Evolutionary conservation across 1,140 invertebrate genomes (phyloP).

Genomic region (Pseudomyrmex cubaensis): DNA sequence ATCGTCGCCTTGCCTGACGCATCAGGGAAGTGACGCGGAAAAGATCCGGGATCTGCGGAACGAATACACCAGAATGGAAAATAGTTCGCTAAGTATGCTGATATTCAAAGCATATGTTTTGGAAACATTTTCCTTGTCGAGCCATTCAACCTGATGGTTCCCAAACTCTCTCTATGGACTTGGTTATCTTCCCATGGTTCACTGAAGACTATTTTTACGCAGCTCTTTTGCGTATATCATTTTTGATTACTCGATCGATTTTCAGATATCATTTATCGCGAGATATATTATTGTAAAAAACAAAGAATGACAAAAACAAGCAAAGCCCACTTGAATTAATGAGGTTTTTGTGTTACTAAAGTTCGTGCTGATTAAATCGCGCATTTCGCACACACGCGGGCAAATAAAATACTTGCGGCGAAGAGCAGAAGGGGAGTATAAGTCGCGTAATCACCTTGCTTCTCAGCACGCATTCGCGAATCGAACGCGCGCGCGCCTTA

Average conservation of each 20-base stretch:
- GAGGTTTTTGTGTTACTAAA: not conserved
- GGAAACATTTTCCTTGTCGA: conserved; percentile 56
- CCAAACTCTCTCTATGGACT: not conserved
- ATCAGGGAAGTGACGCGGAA: conserved; percentile 13
- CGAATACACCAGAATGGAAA: conserved; percentile 20
- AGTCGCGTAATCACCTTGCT: conserved; percentile 29
- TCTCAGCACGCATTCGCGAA: conserved; percentile 38
- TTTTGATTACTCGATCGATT: conserved; percentile 55
- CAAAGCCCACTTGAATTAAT: no score
- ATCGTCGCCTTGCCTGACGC: conserved; percentile 8
- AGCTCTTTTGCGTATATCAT: conserved; percentile 40
- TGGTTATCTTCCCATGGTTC: not conserved
- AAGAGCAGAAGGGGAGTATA: not conserved
- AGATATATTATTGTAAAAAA: conserved; percentile 6
- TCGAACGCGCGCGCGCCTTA: conserved; percentile 34
- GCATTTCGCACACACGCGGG: not conserved
- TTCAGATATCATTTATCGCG: conserved; percentile 33
- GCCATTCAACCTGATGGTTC: conserved; percentile 7
- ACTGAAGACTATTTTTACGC: conserved; percentile 36
- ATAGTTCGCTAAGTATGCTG: conserved; percentile 1
- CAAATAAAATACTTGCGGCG: conserved; percentile 14
- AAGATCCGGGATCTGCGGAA: conserved; percentile 39
- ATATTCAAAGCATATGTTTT: conserved; percentile 61
- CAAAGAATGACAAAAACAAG: not conserved
- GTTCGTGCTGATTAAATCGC: not conserved